These are phyloP conservation scores for Montifringilla adamsi DNA, from an alignment of 2,113 vertebrate genomes.

Conservation along the genomic window DNA sequence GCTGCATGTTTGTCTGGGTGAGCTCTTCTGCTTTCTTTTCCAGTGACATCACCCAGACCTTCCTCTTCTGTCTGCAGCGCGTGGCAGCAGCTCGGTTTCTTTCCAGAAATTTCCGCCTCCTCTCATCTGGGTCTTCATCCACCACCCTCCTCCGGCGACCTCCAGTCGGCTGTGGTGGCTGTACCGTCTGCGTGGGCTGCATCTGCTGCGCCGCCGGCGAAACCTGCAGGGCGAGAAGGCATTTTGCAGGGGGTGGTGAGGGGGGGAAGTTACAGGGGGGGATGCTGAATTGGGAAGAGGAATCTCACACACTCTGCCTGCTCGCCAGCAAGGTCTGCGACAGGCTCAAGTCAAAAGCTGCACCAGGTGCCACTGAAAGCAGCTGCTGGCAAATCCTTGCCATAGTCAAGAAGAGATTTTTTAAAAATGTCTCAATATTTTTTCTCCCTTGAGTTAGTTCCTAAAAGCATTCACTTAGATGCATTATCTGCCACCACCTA, in stretches of 20 bases:
- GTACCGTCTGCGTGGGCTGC: constrained; percentile 94
- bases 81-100: constrained; percentile 96
- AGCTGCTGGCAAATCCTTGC: constrained; percentile 29
- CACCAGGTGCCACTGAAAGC: constrained; percentile 7
- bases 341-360: neutral
- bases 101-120: constrained; percentile 96
- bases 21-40: constrained; percentile 99
- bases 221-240: constrained; percentile 73
- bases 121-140: constrained; percentile 96
- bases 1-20: constrained; percentile 99
- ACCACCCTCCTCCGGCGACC: constrained; percentile 92
- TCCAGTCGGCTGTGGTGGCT: constrained; percentile 88
- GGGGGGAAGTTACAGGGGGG: neutral
- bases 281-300: neutral
- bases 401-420: constrained; percentile 10
- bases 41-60: constrained; percentile 99
- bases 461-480: constrained; percentile 17
- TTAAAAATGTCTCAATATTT: neutral
- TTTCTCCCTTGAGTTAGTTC: neutral
- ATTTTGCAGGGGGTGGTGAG: neutral
- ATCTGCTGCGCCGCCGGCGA: constrained; percentile 96
- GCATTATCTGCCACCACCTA: neutral
- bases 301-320: neutral
- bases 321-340: neutral
- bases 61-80: constrained; percentile 98